These are phyloP conservation scores for Lytechinus variegatus DNA, from an alignment of 35 echinoderm and acorn worm genomes.

Conservation along the genomic window DNA sequence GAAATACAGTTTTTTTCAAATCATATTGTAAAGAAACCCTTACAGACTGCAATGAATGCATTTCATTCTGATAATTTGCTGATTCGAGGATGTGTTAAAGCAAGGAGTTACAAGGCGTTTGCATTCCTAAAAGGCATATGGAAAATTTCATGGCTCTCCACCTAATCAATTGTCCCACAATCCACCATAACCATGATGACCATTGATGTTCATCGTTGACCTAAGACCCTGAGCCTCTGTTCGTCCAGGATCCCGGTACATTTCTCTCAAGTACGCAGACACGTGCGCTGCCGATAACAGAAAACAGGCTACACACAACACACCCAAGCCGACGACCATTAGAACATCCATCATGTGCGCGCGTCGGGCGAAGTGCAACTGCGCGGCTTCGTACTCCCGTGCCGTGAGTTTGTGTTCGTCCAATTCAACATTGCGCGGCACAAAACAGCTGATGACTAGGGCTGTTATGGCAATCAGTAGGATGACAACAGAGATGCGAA, in stretches of 20 bases:
- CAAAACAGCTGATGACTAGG: not conserved
- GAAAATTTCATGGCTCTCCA: too few species aligned
- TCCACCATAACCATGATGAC: not conserved
- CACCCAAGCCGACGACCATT: conserved; percentile 36
- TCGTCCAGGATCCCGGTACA: not conserved
- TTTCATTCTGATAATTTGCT: too few species aligned
- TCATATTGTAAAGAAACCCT: too few species aligned
- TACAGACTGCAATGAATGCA: too few species aligned
- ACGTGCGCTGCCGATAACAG: conserved; percentile 30
- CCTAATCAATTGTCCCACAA: not conserved
- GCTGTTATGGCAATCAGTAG: not conserved
- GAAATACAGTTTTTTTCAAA: too few species aligned
- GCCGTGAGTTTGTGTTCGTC: conserved; percentile 35
- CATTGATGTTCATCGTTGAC: not conserved
- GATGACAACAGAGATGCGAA: not conserved
- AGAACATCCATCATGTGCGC: conserved; percentile 25
- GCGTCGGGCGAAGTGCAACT: conserved; percentile 8
- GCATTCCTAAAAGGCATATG: too few species aligned
- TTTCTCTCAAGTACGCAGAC: not conserved
- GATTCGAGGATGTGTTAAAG: too few species aligned
- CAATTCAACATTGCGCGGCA: conserved; percentile 14
- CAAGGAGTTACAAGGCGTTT: too few species aligned
- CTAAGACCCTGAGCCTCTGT: not conserved
- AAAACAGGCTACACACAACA: conserved; percentile 21
- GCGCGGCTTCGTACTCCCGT: conserved; percentile 53